Evolutionary conservation across 1,140 invertebrate species (phyloP), one percentile per base, ranked within the genome.

Genomic region (Diploscapter pachys): DNA sequence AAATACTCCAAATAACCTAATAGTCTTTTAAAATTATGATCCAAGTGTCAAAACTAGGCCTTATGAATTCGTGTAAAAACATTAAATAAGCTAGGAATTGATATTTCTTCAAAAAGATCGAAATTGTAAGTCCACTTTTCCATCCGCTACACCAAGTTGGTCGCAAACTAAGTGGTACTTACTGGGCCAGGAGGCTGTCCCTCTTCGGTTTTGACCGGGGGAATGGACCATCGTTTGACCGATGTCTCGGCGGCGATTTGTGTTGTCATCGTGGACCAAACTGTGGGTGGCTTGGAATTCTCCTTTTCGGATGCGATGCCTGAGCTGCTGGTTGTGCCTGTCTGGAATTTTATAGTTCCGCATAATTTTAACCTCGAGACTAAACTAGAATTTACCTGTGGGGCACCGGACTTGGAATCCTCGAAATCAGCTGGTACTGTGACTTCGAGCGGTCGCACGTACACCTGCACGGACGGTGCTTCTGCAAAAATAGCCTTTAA

Each of bases 401-500:
- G 11, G 56, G 11, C 9, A 57, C 49, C 59, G 73, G 73, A 52
- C 31, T 31, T 31, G 1, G 31, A 31, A 31, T 31, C 31, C 31
- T 31, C 31, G 31, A 31, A 31, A 31, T 31, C 31, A 5, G 53
- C 49, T 61, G 73, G 73, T 48, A 74, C 65, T 9, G 73, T 57
- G 48, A 74, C 73, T 62, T 74, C 73, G 53, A 74, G 48, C 3
- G 73, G 73, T n/a, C 73, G 73, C 63, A 74, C 64, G 73, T 69
- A 74, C 52, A 74, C 73, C 64, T 64, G 53, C 53, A 74, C 73
- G 2, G 73, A 68, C 63, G 73, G 73, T 49, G 73, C 65, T 63
- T 74, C 73, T 74, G 65, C 9, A 73, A 73, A 52, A 6, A 68
- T 31, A 31, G 31, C 31, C 1, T 31, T 31, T 31, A 31, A 31